A percentile compares a stretch with the other conserved stretches of the same genome.
Evolutionary conservation across 1,140 invertebrate genomes (phyloP).

Genomic region (Thalassaphorura encarpata): DNA sequence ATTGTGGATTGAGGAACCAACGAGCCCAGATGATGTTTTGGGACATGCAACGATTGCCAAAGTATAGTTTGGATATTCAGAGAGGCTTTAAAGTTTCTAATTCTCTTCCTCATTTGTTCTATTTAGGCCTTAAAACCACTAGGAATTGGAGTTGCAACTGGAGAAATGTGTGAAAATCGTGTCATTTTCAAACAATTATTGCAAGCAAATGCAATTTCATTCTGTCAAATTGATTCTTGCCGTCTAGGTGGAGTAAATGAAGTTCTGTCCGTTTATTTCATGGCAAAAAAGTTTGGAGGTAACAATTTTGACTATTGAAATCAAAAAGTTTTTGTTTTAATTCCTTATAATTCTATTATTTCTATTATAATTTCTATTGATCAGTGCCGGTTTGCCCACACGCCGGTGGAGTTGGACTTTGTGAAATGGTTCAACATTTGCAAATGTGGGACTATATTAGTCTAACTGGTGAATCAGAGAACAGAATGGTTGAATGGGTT

Average conservation of each 20-base stretch:
- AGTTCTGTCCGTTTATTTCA: constrained; percentile 73
- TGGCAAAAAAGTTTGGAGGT: constrained; percentile 67
- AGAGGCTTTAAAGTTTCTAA: too few relatives aligned
- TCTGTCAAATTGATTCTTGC: constrained; percentile 82
- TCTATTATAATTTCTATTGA: not conserved
- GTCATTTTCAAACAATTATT: constrained; percentile 89
- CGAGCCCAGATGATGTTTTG: constrained; percentile 78
- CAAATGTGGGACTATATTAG: constrained; percentile 73
- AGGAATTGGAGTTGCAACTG: constrained; percentile 75
- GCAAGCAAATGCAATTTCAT: constrained; percentile 64
- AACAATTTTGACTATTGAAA: constrained; percentile 13
- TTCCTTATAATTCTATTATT: not conserved
- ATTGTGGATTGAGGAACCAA: constrained; percentile 88
- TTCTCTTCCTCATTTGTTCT: too few relatives aligned
- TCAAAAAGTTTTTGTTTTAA: not conserved
- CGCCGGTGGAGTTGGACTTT: constrained; percentile 82
- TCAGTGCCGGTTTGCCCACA: constrained; percentile 85
- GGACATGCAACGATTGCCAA: constrained; percentile 66
- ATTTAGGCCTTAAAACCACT: constrained; percentile 49
- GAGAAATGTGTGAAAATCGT: constrained; percentile 83
- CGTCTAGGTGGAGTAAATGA: constrained; percentile 82
- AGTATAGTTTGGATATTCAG: too few relatives aligned
- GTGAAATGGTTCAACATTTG: constrained; percentile 86
- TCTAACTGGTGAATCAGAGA: constrained; percentile 56
- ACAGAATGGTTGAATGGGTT: constrained; percentile 71